Base-by-base conservation (phyloP, 2,797 vertebrate genomes). In the Esox lucius region DNA sequence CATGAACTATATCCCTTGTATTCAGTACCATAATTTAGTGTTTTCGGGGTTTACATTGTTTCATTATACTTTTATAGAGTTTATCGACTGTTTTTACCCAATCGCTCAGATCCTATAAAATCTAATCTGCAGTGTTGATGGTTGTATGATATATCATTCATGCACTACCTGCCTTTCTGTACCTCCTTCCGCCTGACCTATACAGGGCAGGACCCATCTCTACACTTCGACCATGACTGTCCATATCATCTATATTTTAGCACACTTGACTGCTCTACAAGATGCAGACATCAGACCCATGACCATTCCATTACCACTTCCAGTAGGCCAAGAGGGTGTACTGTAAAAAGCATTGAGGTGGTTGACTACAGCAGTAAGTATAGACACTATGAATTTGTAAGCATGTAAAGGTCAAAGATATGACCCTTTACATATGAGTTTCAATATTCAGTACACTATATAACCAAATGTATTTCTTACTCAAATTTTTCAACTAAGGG, bases 161-260 rank as follows among this genome's bases (percentile, higher is more conserved):
- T 59, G n/a, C 53, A n/a, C 19, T 53, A 53, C 19, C 51, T n/a
- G 19, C 51, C 49, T 11, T 3, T 13, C 49, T 4, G 15, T n/a
- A 17, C 8, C 6, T 53, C 17, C 17, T 53, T 53, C 48, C 15
- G 5, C 48, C 13, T 16, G 48, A 51, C 17, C 51, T 59, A 9
- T n/a, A 22, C 8, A 59, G 7, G 53, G 8, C 2, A n/a, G 8
- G 2, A 53, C n/a, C 19, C 17, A 53, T n/a, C 17, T 26, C 59
- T 4, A 8, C 15, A 65, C 13, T 13, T 65, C 65, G 71, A 73
- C 71, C 71, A 49, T 73, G 71, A 73, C 22, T 26, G n/a, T 73
- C 71, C 39, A 64, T 65, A 59, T 31, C 71, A 49, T 72, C 35
- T 56, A 48, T 64, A 64, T 48, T 64, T 65, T 17, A 65, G 42